A percentile compares a stretch with the other conserved stretches of the same genome.
phyloP scores from a whole-genome alignment of 2,797 vertebrate genomes.

The Alosa sapidissima region DNA sequence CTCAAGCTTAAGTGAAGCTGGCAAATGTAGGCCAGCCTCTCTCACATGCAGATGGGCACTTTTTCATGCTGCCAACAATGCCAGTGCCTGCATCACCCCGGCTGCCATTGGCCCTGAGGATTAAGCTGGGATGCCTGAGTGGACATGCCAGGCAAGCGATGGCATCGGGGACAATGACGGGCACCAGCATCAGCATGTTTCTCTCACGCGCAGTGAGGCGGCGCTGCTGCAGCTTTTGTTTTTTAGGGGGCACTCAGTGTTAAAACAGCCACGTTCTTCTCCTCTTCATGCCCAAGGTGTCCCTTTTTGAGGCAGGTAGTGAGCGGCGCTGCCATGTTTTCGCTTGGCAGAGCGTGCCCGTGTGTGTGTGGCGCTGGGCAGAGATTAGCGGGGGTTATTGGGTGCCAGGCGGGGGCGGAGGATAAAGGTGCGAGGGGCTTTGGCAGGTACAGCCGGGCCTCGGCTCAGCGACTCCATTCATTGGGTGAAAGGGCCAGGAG shows the following conservation, averaged over 20 bases:
- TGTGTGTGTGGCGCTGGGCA: constrained; percentile 36
- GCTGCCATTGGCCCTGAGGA: not conserved
- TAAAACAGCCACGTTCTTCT: not conserved
- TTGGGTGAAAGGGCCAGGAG: constrained; percentile 36
- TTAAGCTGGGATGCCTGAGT: not conserved
- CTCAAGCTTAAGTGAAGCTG: not conserved
- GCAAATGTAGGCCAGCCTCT: constrained; percentile 5
- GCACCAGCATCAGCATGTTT: not conserved
- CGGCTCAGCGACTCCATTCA: constrained; percentile 42
- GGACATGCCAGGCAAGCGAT: not conserved
- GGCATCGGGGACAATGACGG: not conserved
- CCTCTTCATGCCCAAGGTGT: not conserved
- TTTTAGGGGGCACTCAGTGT: not conserved
- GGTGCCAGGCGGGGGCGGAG: constrained; percentile 39
- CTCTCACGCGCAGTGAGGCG: too few species aligned
- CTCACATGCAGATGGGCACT: not conserved
- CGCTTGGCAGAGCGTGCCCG: constrained; percentile 36
- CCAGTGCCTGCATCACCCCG: not conserved
- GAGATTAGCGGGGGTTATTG: constrained; percentile 48
- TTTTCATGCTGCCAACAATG: constrained; percentile 11
- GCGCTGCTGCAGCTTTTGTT: not conserved
- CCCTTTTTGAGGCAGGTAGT: not conserved
- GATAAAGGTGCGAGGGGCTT: constrained; percentile 50
- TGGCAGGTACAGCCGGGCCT: constrained; percentile 37
- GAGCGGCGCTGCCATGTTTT: not conserved